phyloP scores from a whole-genome alignment of 2,797 vertebrate species.

The Coluber constrictor region DNA sequence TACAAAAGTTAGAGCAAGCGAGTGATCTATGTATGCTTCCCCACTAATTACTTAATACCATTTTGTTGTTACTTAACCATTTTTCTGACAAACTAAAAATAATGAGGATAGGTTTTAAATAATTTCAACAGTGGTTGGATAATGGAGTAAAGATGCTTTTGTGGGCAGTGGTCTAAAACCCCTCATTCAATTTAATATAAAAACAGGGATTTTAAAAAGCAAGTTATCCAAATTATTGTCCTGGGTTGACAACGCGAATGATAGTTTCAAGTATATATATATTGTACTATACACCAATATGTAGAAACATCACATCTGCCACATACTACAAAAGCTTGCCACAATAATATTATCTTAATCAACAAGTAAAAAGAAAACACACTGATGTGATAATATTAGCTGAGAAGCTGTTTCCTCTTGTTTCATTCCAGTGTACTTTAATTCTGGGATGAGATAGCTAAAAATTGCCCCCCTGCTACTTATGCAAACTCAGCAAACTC shows the following conservation, averaged over 20 bases:
- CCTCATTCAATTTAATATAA: neutral
- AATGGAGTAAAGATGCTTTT: neutral
- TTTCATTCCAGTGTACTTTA: neutral
- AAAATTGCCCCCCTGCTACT: neutral
- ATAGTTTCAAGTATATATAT: neutral
- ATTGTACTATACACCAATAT: neutral
- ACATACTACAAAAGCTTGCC: neutral
- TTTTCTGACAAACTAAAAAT: neutral
- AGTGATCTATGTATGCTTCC: neutral
- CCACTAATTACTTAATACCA: neutral
- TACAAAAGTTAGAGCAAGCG: neutral
- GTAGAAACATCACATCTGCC: neutral
- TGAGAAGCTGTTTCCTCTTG: neutral
- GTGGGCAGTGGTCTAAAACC: neutral
- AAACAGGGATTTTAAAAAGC: neutral
- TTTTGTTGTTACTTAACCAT: neutral
- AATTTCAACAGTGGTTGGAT: neutral
- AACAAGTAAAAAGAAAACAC: neutral
- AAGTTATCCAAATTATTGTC: no score
- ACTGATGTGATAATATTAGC: neutral
- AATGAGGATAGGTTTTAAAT: neutral
- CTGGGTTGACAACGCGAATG: neutral
- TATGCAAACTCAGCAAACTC: neutral
- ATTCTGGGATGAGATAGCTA: neutral
- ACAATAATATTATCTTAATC: neutral